Conservation (phyloP, 2,113 vertebrate species). For the Ceyx melanurus region DNA sequence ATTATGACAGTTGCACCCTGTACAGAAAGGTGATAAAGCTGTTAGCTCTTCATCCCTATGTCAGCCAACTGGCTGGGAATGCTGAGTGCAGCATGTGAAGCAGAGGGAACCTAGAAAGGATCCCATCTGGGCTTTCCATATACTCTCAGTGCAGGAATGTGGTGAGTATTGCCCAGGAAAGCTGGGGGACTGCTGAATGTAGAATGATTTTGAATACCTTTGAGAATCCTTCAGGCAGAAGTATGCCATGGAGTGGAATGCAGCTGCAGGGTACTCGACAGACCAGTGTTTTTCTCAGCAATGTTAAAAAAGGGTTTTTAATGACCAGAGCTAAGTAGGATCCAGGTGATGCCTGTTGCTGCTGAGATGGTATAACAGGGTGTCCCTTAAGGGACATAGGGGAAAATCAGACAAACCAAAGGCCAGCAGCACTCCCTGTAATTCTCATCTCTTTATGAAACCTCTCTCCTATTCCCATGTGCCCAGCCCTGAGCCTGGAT, state of each 20-base stretch:
- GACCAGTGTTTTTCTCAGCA: not conserved
- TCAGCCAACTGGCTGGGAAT: not conserved
- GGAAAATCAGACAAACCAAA: not conserved
- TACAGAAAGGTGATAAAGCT: slow-evolving; percentile 11
- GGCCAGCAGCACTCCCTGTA: not conserved
- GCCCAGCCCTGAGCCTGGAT: not conserved
- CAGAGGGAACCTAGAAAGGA: not conserved
- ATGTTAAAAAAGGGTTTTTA: not conserved
- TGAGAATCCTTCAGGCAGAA: not conserved
- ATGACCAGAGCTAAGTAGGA: not conserved
- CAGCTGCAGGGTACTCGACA: not conserved
- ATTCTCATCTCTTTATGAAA: not conserved
- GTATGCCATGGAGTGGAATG: not conserved
- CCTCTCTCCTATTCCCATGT: not conserved
- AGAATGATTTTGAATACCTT: not conserved
- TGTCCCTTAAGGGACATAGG: not conserved
- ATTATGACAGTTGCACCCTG: not conserved
- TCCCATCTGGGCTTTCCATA: not conserved
- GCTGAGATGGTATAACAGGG: not conserved
- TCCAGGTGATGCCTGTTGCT: not conserved
- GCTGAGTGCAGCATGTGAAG: not conserved
- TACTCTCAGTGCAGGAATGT: not conserved
- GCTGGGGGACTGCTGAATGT: not conserved
- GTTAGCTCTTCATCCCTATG: not conserved
- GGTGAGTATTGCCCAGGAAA: not conserved